Percentiles rank a stretch among this genome's conserved stretches.
phyloP scores from a whole-genome alignment of 2,888 invertebrate species.

The Euplagia quadripunctaria region DNA sequence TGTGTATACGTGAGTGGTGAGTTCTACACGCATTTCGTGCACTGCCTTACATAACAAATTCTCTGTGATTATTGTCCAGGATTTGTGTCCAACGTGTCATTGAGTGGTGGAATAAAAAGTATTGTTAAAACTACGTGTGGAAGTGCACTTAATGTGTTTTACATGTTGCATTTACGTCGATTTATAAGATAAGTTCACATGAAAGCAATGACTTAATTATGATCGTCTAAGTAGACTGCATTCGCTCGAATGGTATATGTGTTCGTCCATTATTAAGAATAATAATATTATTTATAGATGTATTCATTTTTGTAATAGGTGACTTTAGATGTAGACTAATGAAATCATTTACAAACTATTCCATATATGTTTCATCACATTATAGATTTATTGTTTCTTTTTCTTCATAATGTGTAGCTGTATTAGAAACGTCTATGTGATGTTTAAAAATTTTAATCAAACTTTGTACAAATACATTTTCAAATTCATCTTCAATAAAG shows the following conservation, averaged over 20 bases:
- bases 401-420: constrained; percentile 37
- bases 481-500: constrained; percentile 52
- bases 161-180: constrained; percentile 81
- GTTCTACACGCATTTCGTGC: constrained; percentile 67
- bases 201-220: constrained; percentile 81
- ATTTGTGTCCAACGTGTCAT: constrained; percentile 46
- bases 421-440: constrained; percentile 37
- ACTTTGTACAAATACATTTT: constrained; percentile 61
- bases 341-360: constrained; percentile 53
- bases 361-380: constrained; percentile 34
- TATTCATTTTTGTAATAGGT: constrained; percentile 78
- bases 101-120: constrained; percentile 44
- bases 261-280: constrained; percentile 85
- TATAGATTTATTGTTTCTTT: constrained; percentile 36
- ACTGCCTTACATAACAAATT: constrained; percentile 66
- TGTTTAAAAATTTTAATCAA: constrained; percentile 50
- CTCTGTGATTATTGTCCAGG: constrained; percentile 58
- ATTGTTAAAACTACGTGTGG: constrained; percentile 54
- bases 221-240: constrained; percentile 83
- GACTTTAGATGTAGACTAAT: constrained; percentile 63
- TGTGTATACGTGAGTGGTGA: constrained; percentile 18
- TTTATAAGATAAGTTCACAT: constrained; percentile 69
- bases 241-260: constrained; percentile 84
- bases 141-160: constrained; percentile 68
- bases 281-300: constrained; percentile 78